Base-by-base conservation (phyloP, 2,113 vertebrate species). In the Malurus alboscapulatus region DNA sequence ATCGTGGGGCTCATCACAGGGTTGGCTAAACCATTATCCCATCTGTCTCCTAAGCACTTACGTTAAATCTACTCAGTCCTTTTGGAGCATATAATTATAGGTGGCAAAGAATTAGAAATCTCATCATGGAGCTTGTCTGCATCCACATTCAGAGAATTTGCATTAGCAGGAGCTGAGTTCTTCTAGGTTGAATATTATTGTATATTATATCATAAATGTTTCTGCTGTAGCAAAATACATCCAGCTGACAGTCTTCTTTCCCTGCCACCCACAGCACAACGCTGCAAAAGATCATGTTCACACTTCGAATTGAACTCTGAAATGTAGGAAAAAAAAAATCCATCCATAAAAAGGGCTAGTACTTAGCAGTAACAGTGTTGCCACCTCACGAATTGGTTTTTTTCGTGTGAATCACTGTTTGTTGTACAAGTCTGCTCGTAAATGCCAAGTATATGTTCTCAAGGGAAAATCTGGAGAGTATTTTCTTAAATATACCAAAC, bases 401-500 rank as follows among this genome's bases (percentile, higher is more conserved):
- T 84, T 75, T 65, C 29, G 27, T 85, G 29, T 34, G 40, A 66
- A 30, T 79, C 24, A 8, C 50, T 85, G 29, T 73, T 84, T 21
- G 21, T 79, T 62, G 32, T 47, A 66, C 32, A 71, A 65, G 30
- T 21, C 21, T 71, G 26, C 59, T 78, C 34, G 29, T 93, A 79
- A 93, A 91, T 66, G 72, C 9, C 7, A 32, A 73, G 12, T 76
- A 6, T 88, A 21, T 51, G 50, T 89, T 94, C 78, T 92, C 58
- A 51, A 81, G 80, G 74, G 71, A 73, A 89, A 92, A 89, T 65
- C 34, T 67, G 82, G 63, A 86, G 54, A 30, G 8, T 83, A 53
- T 92, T 91, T 93, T 88, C 71, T 88, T 83, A 83, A 90, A 90
- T 79, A 66, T 84, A 83, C 67, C 54, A 62, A 96, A 89, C 47